Evolutionary conservation across 2,113 vertebrate species (phyloP).

Genomic region (Campylorhamphus procurvoides): DNA sequence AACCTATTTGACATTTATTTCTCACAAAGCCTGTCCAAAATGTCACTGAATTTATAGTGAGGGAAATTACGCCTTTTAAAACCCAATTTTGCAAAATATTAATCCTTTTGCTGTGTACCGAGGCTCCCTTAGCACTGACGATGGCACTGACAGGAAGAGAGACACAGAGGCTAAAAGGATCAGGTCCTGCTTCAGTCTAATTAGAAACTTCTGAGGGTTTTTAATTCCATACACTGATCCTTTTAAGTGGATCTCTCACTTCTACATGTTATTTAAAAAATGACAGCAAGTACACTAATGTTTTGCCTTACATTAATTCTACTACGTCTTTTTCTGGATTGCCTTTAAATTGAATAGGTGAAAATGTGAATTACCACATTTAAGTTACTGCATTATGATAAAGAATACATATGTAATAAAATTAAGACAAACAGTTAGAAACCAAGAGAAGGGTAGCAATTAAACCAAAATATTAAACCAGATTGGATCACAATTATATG

Average conservation of each 20-base stretch:
- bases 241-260: neutral
- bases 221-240: neutral
- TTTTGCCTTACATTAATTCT: neutral
- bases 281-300: neutral
- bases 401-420: neutral
- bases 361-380: neutral
- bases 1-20: neutral
- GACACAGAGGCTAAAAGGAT: neutral
- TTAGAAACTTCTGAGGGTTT: slow-evolving; percentile 14
- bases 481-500: neutral
- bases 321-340: neutral
- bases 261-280: neutral
- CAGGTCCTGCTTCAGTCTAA: neutral
- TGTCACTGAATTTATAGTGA: neutral
- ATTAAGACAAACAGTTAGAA: neutral
- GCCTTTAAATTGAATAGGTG: neutral
- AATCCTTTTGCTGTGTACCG: slow-evolving; percentile 9
- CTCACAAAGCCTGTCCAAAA: neutral
- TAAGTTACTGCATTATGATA: neutral
- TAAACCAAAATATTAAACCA: neutral
- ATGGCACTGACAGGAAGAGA: neutral
- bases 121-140: neutral
- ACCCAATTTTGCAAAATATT: slow-evolving; percentile 19
- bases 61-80: slow-evolving; percentile 24
- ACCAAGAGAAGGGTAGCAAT: neutral